Base-by-base conservation (phyloP, 1,140 invertebrate genomes). In the Halotydeus destructor region DNA sequence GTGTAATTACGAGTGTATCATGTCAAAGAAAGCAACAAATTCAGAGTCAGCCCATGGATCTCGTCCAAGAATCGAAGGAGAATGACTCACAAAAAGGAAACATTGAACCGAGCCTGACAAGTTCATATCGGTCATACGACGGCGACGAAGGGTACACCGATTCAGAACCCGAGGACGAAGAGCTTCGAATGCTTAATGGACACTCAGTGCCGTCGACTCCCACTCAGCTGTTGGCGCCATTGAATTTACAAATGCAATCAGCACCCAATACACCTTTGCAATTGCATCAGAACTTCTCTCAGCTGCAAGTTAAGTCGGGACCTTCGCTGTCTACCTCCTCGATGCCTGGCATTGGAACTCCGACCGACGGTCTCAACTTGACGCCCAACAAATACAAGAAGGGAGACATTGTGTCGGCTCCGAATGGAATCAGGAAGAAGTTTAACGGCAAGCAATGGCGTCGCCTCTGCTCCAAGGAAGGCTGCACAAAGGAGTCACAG, bases 391-490 rank as follows among this genome's bases (percentile, higher is more conserved):
- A 88, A 60, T 94, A 91, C 64, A 94, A 93, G 64, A 96, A 98
- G 64, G 93, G 91, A 46, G 91, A 98, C 61, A 82, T 97, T 52
- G 86, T 98, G 25, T 76, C 80, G 23, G 91, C 84, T 35, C 82
- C 86, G 34, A 91, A 83, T 56, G 91, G 91, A 48, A 88, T 97
- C 50, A 66, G 88, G 3, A 97, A 97, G 65, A 97, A 97, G 65
- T 98, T 91, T 60, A 98, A 98, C 67, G 93, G 93, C 4, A 97
- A 97, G 66, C 93, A 97, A 58, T 97, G 91, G 93, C 69, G 91
- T 48, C 68, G 91, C 53, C 69, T 98, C 30, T 94, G 86, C 60
- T 88, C 84, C 44, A 84, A 81, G 60, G 79, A 86, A 57, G 79
- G 79, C 41, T 98, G 91, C 63, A 79, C 74, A n/a, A 97, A 97